These are phyloP conservation scores for Xanthostigma xanthostigma DNA, from an alignment of 2,888 invertebrate genomes.

Conservation along the genomic window DNA sequence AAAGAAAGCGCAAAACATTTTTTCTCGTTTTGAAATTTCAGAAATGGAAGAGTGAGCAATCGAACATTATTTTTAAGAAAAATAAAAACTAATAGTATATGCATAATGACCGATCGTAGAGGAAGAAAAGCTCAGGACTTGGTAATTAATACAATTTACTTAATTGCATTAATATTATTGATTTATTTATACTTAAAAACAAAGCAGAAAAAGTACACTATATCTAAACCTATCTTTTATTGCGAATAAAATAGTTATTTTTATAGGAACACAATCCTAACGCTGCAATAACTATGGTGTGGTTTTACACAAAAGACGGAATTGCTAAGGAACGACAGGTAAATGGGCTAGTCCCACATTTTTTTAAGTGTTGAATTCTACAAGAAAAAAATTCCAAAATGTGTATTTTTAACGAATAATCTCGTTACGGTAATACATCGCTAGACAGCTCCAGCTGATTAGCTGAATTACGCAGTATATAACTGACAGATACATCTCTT, in stretches of 20 bases:
- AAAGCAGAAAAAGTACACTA: no score
- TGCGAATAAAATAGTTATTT: conserved; percentile 7
- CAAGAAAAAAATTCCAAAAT: conserved; percentile 1
- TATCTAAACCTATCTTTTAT: neutral
- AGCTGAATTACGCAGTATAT: no score
- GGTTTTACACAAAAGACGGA: conserved; percentile 22
- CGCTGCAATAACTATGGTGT: conserved; percentile 30
- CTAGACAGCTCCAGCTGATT: no score
- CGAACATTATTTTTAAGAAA: conserved; percentile 24
- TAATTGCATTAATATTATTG: neutral
- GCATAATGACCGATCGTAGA: conserved; percentile 30
- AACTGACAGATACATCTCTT: no score
- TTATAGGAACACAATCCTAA: conserved; percentile 27
- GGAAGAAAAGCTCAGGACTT: conserved; percentile 30
- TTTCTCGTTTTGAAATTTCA: no score
- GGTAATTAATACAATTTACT: conserved; percentile 21
- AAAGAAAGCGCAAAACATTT: no score
- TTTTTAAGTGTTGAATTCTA: neutral
- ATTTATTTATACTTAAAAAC: no score
- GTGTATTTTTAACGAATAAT: neutral
- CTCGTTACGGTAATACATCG: no score
- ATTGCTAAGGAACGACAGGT: conserved; percentile 19
- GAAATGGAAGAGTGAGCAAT: no score
- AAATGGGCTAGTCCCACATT: neutral
- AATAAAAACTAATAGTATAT: conserved; percentile 29